phyloP scores from a whole-genome alignment of 1,140 invertebrate genomes.

The Radopholus similis region DNA sequence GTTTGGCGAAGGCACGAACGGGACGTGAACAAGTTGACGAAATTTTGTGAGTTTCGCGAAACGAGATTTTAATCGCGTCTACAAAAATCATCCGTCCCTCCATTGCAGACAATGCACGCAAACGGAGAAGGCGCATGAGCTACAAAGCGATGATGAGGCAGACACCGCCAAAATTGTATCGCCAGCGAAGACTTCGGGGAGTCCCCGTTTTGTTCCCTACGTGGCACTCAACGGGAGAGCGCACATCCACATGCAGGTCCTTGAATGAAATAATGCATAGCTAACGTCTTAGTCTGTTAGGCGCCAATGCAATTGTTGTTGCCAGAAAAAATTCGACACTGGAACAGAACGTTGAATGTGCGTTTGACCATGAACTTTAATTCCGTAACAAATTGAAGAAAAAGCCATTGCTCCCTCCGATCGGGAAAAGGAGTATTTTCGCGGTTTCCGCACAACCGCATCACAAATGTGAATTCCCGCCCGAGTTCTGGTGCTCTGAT shows the following conservation, averaged over 20 bases:
- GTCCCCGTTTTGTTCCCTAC: constrained; percentile 31
- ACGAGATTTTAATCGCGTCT: too few species aligned
- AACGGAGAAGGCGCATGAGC: neutral
- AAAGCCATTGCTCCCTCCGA: too few species aligned
- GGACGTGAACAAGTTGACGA: neutral
- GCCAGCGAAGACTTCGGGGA: too few species aligned
- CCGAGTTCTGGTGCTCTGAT: constrained; percentile 14
- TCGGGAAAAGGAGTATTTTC: too few species aligned
- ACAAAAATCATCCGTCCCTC: neutral
- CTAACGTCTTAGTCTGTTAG: too few species aligned
- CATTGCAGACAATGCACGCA: constrained; percentile 20
- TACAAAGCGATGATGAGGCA: constrained; percentile 21
- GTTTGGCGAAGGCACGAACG: constrained; percentile 3
- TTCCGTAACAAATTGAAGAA: too few species aligned
- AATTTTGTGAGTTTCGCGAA: constrained; percentile 12
- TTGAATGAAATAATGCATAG: too few species aligned
- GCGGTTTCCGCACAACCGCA: neutral
- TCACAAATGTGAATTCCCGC: neutral
- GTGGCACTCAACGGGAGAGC: constrained; percentile 26
- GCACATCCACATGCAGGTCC: constrained; percentile 32
- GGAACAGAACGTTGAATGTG: constrained; percentile 22
- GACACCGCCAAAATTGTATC: constrained; percentile 22
- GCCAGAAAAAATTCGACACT: constrained; percentile 20
- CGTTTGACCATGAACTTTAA: neutral
- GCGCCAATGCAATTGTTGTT: constrained; percentile 26